phyloP scores from a whole-genome alignment of 2,888 invertebrate genomes.

The Ceriagrion tenellum region DNA sequence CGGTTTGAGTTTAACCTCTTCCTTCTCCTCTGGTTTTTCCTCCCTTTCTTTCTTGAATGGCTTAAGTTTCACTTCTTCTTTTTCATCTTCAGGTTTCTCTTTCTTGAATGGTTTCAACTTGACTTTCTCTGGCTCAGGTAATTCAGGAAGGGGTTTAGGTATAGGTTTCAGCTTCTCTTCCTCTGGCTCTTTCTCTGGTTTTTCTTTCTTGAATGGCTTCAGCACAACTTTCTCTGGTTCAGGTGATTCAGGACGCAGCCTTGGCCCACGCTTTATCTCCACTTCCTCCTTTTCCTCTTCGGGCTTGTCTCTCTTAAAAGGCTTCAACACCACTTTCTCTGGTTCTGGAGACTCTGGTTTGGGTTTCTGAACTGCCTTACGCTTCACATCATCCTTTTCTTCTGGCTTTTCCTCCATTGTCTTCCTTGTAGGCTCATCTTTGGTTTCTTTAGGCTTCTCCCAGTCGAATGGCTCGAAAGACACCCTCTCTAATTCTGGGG shows the following conservation, averaged over 20 bases:
- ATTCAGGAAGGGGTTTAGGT: neutral
- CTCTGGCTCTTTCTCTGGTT: slow-evolving; percentile 59
- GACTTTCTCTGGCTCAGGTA: slow-evolving; percentile 75
- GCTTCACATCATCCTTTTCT: slow-evolving; percentile 72
- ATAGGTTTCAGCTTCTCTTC: slow-evolving; percentile 33
- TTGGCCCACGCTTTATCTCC: neutral
- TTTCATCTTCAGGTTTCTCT: slow-evolving; percentile 72
- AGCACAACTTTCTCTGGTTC: slow-evolving; percentile 72
- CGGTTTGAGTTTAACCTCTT: slow-evolving; percentile 76
- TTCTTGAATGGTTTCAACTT: slow-evolving; percentile 77
- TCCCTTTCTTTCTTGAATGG: slow-evolving; percentile 35
- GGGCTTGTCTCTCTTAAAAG: slow-evolving; percentile 70
- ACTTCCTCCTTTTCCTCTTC: slow-evolving; percentile 68
- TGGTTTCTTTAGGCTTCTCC: slow-evolving; percentile 26
- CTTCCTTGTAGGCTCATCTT: neutral
- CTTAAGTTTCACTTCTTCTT: slow-evolving; percentile 52
- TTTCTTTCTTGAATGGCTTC: slow-evolving; percentile 54
- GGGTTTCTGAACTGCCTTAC: slow-evolving; percentile 70
- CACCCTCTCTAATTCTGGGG: slow-evolving; percentile 44
- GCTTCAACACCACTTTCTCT: slow-evolving; percentile 72
- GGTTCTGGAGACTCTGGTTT: slow-evolving; percentile 21
- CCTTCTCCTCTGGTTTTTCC: slow-evolving; percentile 70
- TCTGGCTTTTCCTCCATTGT: neutral
- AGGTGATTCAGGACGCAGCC: slow-evolving; percentile 73
- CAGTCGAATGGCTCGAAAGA: neutral